These are phyloP conservation scores for Rhynchonycteris naso DNA, from an alignment of 2,797 vertebrate species.

Conservation along the genomic window DNA sequence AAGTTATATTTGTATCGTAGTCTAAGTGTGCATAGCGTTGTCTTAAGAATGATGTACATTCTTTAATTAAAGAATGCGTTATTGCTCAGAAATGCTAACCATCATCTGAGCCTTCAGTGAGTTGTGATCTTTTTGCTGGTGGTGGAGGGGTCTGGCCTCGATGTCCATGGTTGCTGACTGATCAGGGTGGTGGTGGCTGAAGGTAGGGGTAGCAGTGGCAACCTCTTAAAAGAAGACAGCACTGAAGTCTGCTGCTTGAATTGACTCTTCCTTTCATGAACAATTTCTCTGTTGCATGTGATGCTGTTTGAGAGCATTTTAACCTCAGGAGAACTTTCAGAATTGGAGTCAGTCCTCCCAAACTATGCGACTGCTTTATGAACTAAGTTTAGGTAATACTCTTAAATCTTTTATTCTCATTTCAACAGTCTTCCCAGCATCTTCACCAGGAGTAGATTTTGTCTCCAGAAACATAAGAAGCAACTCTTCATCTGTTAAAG, in stretches of 20 bases:
- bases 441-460: not conserved
- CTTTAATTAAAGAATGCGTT: not conserved
- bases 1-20: not conserved
- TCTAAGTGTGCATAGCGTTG: not conserved
- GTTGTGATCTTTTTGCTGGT: not conserved
- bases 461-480: not conserved
- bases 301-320: not conserved
- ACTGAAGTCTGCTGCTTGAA: not conserved
- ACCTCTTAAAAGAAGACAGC: not conserved
- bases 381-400: not conserved
- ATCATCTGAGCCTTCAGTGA: not conserved
- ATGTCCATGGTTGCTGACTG: not conserved
- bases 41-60: not conserved
- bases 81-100: not conserved
- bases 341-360: not conserved
- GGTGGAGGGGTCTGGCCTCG: not conserved
- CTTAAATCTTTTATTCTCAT: not conserved
- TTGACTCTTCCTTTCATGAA: not conserved
- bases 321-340: not conserved
- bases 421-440: not conserved
- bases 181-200: not conserved
- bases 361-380: not conserved
- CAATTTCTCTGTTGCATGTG: not conserved
- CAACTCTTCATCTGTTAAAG: not conserved
- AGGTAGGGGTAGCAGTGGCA: not conserved